Conservation (phyloP, 2,113 vertebrate species). For the Halcyon malimbica region DNA sequence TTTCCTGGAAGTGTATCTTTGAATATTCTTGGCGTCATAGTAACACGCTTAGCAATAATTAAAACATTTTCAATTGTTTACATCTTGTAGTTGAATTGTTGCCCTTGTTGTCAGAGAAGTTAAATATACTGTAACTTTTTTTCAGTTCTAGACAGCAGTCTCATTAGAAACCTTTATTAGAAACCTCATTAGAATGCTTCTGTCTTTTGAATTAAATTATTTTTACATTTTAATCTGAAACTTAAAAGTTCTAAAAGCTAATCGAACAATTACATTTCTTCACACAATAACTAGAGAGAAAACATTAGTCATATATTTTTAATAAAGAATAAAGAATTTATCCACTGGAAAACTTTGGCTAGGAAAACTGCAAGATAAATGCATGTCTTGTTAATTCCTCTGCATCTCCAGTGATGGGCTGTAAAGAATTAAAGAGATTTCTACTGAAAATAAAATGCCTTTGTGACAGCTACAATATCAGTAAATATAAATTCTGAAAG, state of each 20-base stretch:
- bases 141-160: background rate
- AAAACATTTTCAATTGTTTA: slow-evolving; percentile 31
- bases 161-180: background rate
- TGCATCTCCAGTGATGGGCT: background rate
- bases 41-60: background rate
- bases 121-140: background rate
- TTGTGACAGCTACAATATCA: background rate
- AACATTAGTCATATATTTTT: background rate
- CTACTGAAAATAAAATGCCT: background rate
- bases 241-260: background rate
- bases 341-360: background rate
- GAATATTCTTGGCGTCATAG: background rate
- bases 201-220: background rate
- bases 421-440: background rate
- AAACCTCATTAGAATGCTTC: too few species aligned
- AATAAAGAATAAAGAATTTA: background rate
- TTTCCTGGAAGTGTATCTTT: slow-evolving; percentile 35
- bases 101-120: background rate
- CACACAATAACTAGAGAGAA: background rate
- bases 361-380: background rate
- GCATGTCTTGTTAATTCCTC: background rate
- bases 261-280: background rate
- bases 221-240: background rate
- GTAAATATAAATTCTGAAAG: background rate
- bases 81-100: background rate